Evolutionary conservation across 2,113 vertebrate species (phyloP).

Genomic region (Ivindomyrus marchei): DNA sequence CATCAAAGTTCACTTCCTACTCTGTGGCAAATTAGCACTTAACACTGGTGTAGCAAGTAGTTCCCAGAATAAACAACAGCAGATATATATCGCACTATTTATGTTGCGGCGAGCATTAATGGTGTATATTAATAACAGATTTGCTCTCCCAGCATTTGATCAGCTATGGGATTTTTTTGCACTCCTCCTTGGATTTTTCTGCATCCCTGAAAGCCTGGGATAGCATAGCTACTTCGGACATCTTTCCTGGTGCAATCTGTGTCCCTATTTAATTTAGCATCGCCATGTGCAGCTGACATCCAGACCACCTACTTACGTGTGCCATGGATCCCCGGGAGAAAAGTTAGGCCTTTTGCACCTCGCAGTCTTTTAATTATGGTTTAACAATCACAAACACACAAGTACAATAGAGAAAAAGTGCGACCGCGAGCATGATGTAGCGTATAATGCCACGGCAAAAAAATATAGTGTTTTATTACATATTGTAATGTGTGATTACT

Average conservation of each 20-base stretch:
- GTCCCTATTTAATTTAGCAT: conserved; percentile 57
- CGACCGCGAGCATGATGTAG: conserved; percentile 27
- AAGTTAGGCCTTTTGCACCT: conserved; percentile 27
- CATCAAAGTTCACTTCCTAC: neutral
- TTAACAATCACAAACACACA: conserved; percentile 40
- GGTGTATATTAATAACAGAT: neutral
- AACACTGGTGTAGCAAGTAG: neutral
- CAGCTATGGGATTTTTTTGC: neutral
- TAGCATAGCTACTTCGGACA: conserved; percentile 42
- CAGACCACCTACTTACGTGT: conserved; percentile 40
- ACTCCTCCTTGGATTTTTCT: neutral
- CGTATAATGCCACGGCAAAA: conserved; percentile 33
- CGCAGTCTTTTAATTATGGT: conserved; percentile 56
- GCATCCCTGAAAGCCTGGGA: conserved; percentile 38
- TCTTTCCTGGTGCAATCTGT: conserved; percentile 49
- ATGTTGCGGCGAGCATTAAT: neutral
- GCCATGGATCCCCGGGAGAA: conserved; percentile 7
- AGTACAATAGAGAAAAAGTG: conserved; percentile 40
- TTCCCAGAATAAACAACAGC: neutral
- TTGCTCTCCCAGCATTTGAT: neutral
- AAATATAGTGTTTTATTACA: conserved; percentile 39
- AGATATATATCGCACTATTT: neutral
- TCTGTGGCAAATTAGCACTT: neutral
- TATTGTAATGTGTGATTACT: conserved; percentile 31
- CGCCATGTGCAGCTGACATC: conserved; percentile 52